Evolutionary conservation across 2,797 vertebrate genomes (phyloP), one percentile per base, ranked within the genome.

Genomic region (Anabas testudineus): DNA sequence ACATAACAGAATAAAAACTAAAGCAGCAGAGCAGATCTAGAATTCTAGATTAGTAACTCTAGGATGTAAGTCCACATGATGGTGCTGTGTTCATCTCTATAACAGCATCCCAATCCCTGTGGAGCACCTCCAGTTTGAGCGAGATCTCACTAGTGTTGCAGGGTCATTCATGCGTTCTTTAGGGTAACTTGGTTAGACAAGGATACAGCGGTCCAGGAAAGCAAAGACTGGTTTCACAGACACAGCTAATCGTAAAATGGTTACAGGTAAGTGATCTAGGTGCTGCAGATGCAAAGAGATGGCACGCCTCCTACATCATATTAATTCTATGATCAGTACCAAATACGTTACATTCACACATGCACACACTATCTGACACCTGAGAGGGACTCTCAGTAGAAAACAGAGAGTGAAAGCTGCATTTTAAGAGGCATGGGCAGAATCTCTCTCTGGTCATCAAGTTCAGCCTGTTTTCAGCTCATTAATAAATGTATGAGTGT

Each of bases 1-100:
- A 24, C 7, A 8, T 5, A 28, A 43, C 10, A 60, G 32, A 16
- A 52, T 6, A 8, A 10, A 56, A 45, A 47, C 0, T n/a, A 43
- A 42, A 6, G 13, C 22, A 51, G 3, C 10, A 32, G 4, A 56
- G 1, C 3, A 46, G 16, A 16, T 13, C 24, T 34, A 21, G 16
- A 30, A 21, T 3, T 62, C n/a, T n/a, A n/a, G n/a, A n/a, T n/a
- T n/a, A n/a, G n/a, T n/a, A n/a, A n/a, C n/a, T n/a, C n/a, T n/a
- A n/a, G n/a, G n/a, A n/a, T n/a, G n/a, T n/a, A n/a, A 1, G 26
- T 37, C 83, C 87, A 86, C 78, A 48, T 14, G 66, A 76, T 74
- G 77, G 81, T 9, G 78, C 75, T 79, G 60, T 70, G 37, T 26
- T 36, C 51, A 47, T 28, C 57, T 65, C 21, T 6, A 22, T n/a